Evolutionary conservation across 1,140 invertebrate species (phyloP).

Genomic region (Homarus americanus): DNA sequence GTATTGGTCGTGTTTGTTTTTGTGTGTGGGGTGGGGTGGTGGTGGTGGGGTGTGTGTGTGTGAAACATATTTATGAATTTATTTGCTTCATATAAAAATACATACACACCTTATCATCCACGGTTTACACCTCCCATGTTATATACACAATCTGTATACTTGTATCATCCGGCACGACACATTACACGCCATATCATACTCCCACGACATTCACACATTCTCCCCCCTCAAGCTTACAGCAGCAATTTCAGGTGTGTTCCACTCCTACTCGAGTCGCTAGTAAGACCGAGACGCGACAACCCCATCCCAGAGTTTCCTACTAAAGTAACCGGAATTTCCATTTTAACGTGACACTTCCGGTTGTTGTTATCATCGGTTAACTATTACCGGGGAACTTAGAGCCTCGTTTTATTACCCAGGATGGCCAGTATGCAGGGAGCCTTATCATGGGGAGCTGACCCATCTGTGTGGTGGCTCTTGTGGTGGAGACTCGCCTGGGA

Average conservation of each 20-base stretch:
- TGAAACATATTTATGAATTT: too few species aligned
- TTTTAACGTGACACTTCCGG: slow-evolving; percentile 11
- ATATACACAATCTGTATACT: too few species aligned
- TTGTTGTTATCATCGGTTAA: slow-evolving; percentile 16
- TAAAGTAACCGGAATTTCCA: background rate
- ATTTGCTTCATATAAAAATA: too few species aligned
- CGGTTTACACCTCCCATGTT: too few species aligned
- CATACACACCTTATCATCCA: too few species aligned
- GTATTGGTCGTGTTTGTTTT: too few species aligned
- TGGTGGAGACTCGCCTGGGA: background rate
- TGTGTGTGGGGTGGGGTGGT: too few species aligned
- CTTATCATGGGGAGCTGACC: background rate
- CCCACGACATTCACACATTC: background rate
- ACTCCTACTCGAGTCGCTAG: background rate
- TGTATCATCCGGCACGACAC: too few species aligned
- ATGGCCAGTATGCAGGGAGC: background rate
- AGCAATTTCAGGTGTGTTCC: background rate
- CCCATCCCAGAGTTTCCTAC: background rate
- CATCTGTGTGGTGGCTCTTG: background rate
- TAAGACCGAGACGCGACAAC: background rate
- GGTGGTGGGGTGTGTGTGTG: too few species aligned
- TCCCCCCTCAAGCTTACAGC: background rate
- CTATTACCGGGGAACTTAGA: background rate
- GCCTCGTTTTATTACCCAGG: background rate
- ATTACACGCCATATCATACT: background rate